Evolutionary conservation across 2,888 invertebrate genomes (phyloP).

Genomic region (Idaea biselata): DNA sequence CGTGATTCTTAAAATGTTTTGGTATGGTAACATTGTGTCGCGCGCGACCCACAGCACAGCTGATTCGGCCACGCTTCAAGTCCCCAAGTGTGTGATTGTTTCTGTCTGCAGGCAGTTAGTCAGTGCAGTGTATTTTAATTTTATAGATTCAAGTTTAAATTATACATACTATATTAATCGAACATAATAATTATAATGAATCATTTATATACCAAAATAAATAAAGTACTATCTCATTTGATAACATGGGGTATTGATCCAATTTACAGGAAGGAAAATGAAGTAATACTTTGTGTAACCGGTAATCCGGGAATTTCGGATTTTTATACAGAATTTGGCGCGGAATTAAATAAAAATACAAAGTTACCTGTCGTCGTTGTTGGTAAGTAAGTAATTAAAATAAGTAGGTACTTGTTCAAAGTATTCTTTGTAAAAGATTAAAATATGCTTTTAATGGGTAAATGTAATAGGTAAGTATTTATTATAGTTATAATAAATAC

Average conservation of each 20-base stretch:
- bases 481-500: no score
- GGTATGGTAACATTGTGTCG: not conserved
- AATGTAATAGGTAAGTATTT: no score
- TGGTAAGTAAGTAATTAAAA: constrained; percentile 60
- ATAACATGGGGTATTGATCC: constrained; percentile 86
- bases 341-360: constrained; percentile 82
- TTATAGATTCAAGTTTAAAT: no score
- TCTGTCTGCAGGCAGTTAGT: no score
- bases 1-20: no score
- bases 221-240: constrained; percentile 86
- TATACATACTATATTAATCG: not conserved
- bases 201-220: constrained; percentile 61
- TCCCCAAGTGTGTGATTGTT: not conserved
- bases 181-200: constrained; percentile 44
- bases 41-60: not conserved
- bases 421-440: no score
- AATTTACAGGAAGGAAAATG: constrained; percentile 73
- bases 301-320: constrained; percentile 94
- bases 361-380: constrained; percentile 89
- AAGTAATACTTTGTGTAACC: constrained; percentile 87
- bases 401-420: not conserved
- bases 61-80: not conserved
- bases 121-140: not conserved
- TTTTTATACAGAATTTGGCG: constrained; percentile 89
- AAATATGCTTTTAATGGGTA: no score